Evolutionary conservation across 2,888 invertebrate species (phyloP).

Genomic region (Conistra vaccinii): DNA sequence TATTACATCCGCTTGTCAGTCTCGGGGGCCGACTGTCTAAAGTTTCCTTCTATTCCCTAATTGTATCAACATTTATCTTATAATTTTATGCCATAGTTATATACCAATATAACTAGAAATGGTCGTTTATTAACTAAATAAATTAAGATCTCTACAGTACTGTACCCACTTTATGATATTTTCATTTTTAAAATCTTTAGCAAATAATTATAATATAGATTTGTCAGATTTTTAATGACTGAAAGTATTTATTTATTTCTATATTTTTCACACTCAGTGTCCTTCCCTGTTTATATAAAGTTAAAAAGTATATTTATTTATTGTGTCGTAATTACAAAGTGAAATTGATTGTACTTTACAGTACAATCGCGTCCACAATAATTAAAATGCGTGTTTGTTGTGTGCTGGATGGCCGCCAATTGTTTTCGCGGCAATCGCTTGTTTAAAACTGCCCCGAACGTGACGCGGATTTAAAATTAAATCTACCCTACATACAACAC

Average conservation of each 20-base stretch:
- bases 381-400: slow-evolving; percentile 76
- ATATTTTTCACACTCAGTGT: not conserved
- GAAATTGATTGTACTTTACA: slow-evolving; percentile 47
- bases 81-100: too few species aligned
- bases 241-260: not conserved
- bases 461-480: slow-evolving; percentile 71
- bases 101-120: too few species aligned
- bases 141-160: too few species aligned
- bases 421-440: slow-evolving; percentile 78
- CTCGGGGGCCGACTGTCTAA: too few species aligned
- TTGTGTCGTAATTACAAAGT: slow-evolving; percentile 44
- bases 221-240: too few species aligned
- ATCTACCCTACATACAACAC: slow-evolving; percentile 53
- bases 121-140: too few species aligned
- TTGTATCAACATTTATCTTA: too few species aligned
- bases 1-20: too few species aligned
- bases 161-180: too few species aligned
- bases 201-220: not conserved
- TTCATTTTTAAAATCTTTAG: not conserved
- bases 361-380: slow-evolving; percentile 60
- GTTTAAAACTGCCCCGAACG: slow-evolving; percentile 78
- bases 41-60: too few species aligned
- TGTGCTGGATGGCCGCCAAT: slow-evolving; percentile 71
- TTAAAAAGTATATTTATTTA: slow-evolving; percentile 34
- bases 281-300: slow-evolving; percentile 6